phyloP scores from a whole-genome alignment of 2,113 vertebrate genomes.

The Etheostoma cragini region DNA sequence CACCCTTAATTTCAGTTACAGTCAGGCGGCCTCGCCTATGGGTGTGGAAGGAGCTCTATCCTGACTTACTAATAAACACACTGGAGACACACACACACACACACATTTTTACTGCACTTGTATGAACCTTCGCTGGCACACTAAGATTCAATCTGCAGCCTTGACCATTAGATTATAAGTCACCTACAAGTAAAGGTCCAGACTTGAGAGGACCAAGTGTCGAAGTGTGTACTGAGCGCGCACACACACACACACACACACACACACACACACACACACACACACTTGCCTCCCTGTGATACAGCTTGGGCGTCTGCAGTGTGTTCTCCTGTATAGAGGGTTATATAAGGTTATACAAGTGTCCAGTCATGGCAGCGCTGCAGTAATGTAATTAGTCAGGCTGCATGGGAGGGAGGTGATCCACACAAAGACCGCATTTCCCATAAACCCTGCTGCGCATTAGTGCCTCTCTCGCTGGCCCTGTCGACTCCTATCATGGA shows the following conservation, averaged over 20 bases:
- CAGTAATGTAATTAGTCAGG: slow-evolving; percentile 75
- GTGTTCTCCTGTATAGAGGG: slow-evolving; percentile 29
- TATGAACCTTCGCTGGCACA: background rate
- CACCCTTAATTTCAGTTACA: slow-evolving; percentile 68
- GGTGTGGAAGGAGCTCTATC: slow-evolving; percentile 63
- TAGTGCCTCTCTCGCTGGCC: background rate
- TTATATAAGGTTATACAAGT: slow-evolving; percentile 73
- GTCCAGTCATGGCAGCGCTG: slow-evolving; percentile 63
- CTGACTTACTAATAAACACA: slow-evolving; percentile 48
- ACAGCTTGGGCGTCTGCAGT: slow-evolving; percentile 44
- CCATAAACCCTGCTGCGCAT: slow-evolving; percentile 56
- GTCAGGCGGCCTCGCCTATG: slow-evolving; percentile 57
- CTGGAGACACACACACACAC: slow-evolving; percentile 15
- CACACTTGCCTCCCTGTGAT: slow-evolving; percentile 12
- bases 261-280: slow-evolving; percentile 28
- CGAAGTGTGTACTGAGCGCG: background rate
- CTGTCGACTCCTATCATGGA: slow-evolving; percentile 21
- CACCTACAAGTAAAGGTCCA: background rate
- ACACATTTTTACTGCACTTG: background rate
- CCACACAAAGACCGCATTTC: slow-evolving; percentile 54
- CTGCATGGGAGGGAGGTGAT: slow-evolving; percentile 60
- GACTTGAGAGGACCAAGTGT: background rate
- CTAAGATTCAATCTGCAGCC: background rate
- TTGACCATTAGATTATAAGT: too few relatives aligned
- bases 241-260: background rate